These are phyloP conservation scores for Drosophila auraria DNA, from an alignment of 1,140 invertebrate species.

Conservation along the genomic window DNA sequence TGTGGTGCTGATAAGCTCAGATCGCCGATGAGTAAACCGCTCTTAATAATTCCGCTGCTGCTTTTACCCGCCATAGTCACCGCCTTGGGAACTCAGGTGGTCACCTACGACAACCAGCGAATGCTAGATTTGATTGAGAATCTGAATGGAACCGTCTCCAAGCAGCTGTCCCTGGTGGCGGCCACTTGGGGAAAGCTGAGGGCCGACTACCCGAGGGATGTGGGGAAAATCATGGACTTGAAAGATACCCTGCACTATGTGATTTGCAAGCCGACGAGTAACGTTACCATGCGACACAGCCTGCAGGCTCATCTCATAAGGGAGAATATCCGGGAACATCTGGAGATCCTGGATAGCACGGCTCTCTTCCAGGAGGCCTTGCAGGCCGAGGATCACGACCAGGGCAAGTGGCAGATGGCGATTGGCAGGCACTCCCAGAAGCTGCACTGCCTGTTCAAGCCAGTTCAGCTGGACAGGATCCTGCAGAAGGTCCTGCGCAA, in stretches of 20 bases:
- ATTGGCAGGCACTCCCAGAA: constrained; percentile 21
- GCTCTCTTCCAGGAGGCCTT: constrained; percentile 24
- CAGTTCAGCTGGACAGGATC: constrained; percentile 8
- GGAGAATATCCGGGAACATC: constrained; percentile 38
- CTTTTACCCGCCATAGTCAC: neutral
- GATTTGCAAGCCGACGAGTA: constrained; percentile 17
- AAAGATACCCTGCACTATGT: constrained; percentile 22
- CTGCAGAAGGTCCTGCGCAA: constrained; percentile 13
- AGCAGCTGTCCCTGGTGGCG: constrained; percentile 28
- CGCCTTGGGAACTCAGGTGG: constrained; percentile 36
- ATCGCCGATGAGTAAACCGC: constrained; percentile 6
- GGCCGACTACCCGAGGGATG: constrained; percentile 34
- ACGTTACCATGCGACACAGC: constrained; percentile 19
- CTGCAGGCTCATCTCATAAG: constrained; percentile 35
- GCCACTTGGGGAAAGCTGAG: constrained; percentile 47
- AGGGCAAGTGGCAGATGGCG: constrained; percentile 42
- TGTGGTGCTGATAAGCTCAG: too few species aligned
- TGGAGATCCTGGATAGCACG: constrained; percentile 32
- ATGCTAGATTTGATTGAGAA: constrained; percentile 40
- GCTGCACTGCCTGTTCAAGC: constrained; percentile 34
- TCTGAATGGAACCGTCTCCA: constrained; percentile 23
- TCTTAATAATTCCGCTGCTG: constrained; percentile 10
- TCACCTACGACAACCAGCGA: constrained; percentile 31
- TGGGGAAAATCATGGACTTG: constrained; percentile 32
- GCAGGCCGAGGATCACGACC: constrained; percentile 34